Evolutionary conservation across 23 tunicate genomes (phyloP).

Genomic region (Oikopleura vanhoeffeni): DNA sequence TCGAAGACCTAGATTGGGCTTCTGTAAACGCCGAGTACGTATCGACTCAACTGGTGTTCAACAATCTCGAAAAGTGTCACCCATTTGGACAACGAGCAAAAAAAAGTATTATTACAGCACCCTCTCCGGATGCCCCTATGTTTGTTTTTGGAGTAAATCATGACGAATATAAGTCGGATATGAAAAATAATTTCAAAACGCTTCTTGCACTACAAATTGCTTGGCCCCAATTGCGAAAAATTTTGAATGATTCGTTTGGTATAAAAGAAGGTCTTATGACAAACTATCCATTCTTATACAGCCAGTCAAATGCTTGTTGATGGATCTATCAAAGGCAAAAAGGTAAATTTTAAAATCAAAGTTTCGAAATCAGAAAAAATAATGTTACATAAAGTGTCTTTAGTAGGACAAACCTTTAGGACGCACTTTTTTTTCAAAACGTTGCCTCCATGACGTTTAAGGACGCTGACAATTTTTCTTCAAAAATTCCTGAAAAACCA

Average conservation of each 20-base stretch:
- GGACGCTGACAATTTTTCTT: too few species aligned
- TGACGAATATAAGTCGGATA: background rate
- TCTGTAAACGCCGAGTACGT: conserved; percentile 18
- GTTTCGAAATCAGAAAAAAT: too few species aligned
- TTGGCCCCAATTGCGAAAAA: background rate
- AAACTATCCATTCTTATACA: conserved; percentile 23
- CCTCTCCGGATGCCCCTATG: conserved; percentile 22
- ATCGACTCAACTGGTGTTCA: conserved; percentile 18
- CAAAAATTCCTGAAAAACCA: too few species aligned
- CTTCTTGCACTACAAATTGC: conserved; percentile 13
- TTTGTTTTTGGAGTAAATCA: conserved; percentile 19
- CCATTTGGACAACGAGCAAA: conserved; percentile 15
- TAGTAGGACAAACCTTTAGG: background rate
- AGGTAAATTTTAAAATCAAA: background rate
- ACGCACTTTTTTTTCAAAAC: background rate
- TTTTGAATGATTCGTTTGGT: background rate
- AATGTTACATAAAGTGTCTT: too few species aligned
- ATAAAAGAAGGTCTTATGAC: conserved; percentile 20
- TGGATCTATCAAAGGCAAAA: conserved; percentile 6
- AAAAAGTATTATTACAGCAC: conserved; percentile 19
- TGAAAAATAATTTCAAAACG: background rate
- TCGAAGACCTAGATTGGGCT: conserved; percentile 14
- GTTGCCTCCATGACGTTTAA: too few species aligned
- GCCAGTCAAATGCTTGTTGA: conserved; percentile 18
- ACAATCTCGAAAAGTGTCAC: conserved; percentile 15